These are phyloP conservation scores for Psophia crepitans DNA, from an alignment of 2,113 vertebrate species.

Conservation along the genomic window DNA sequence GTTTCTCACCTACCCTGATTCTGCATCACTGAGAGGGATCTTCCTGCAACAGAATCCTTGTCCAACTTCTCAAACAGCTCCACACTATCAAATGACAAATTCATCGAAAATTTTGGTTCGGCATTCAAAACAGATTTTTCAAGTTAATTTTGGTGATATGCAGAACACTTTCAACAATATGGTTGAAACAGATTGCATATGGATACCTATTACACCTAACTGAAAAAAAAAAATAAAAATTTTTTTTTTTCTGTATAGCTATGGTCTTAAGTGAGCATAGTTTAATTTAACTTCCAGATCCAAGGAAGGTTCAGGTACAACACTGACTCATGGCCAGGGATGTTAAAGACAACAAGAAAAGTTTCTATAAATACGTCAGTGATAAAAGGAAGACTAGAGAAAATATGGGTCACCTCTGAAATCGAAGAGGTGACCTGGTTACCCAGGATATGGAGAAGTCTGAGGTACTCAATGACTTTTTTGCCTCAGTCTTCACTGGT, in stretches of 20 bases:
- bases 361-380: no score
- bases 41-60: not conserved
- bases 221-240: not conserved
- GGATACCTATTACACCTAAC: not conserved
- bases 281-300: not conserved
- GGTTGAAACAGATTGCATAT: not conserved
- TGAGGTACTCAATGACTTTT: no score
- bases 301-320: not conserved
- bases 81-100: accelerated
- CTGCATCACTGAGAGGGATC: not conserved
- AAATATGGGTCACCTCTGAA: no score
- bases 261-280: not conserved
- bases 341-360: no score
- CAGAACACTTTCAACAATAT: not conserved
- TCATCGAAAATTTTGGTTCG: accelerated
- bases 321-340: not conserved
- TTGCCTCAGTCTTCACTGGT: no score
- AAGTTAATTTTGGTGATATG: not conserved
- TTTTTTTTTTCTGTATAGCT: not conserved
- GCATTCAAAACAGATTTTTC: not conserved
- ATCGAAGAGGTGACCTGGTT: no score
- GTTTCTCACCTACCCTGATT: not conserved
- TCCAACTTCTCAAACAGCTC: not conserved
- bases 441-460: no score
- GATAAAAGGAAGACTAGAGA: no score